phyloP scores from a whole-genome alignment of 2,888 invertebrate genomes.

The Ophion ventricosus region DNA sequence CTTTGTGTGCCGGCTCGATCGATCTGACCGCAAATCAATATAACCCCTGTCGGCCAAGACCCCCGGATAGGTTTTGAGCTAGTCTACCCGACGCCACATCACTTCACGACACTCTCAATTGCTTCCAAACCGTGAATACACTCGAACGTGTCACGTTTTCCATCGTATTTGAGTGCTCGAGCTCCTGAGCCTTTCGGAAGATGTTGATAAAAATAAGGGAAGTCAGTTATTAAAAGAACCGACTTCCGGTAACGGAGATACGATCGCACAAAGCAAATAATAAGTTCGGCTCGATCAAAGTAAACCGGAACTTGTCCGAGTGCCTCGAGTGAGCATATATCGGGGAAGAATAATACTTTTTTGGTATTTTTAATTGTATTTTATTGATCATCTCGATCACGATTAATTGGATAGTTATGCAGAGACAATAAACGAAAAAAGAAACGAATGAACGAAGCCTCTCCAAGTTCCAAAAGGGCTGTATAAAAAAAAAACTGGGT shows the following conservation, averaged over 20 bases:
- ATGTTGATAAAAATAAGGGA: too few relatives aligned
- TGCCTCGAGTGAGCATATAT: too few relatives aligned
- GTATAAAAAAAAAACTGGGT: constrained; percentile 46
- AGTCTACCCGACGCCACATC: constrained; percentile 61
- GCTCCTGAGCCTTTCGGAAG: background rate
- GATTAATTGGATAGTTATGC: background rate
- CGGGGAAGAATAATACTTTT: background rate
- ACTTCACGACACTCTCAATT: constrained; percentile 40
- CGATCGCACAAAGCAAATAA: too few relatives aligned
- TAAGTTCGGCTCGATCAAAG: background rate
- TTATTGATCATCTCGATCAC: background rate
- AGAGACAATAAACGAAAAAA: background rate
- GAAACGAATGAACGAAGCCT: constrained; percentile 17
- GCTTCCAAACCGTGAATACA: background rate
- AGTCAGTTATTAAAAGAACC: background rate
- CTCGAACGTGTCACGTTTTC: background rate
- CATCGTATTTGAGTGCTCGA: background rate
- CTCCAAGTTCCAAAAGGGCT: constrained; percentile 16
- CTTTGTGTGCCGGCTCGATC: constrained; percentile 51
- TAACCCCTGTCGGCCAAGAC: constrained; percentile 45
- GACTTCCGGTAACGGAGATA: background rate
- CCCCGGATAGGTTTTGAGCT: constrained; percentile 28
- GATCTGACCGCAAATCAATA: constrained; percentile 61
- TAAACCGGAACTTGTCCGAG: background rate
- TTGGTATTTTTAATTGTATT: background rate